Evolutionary conservation across 2,888 invertebrate genomes (phyloP).

Genomic region (Diplazon laetatorius): DNA sequence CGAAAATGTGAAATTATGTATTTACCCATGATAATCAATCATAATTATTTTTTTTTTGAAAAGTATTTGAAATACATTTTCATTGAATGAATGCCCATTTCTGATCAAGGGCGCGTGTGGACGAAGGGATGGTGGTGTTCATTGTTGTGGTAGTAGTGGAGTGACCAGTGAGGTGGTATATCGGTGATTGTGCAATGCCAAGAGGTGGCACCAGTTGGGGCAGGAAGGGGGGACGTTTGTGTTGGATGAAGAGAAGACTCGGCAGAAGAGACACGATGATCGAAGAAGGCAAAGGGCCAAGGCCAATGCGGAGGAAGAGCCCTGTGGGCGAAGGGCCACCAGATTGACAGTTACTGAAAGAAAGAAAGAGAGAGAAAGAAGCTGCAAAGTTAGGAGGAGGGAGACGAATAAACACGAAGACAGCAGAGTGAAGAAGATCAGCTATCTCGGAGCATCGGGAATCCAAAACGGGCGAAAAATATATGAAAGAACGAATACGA

Average conservation of each 20-base stretch:
- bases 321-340: conserved; percentile 52
- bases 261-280: conserved; percentile 35
- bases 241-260: conserved; percentile 54
- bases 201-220: conserved; percentile 42
- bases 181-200: conserved; percentile 33
- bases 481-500: conserved; percentile 26
- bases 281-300: conserved; percentile 60
- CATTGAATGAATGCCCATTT: no score
- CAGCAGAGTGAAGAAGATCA: conserved; percentile 15
- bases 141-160: conserved; percentile 2
- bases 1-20: no score
- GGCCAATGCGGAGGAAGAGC: conserved; percentile 58
- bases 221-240: no score
- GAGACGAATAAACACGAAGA: conserved; percentile 31
- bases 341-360: conserved; percentile 10
- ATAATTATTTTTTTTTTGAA: no score
- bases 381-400: conserved; percentile 4
- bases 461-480: conserved; percentile 54
- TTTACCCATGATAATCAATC: no score
- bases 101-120: conserved; percentile 60
- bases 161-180: conserved; percentile 24
- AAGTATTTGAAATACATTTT: no score
- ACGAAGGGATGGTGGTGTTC: conserved; percentile 46
- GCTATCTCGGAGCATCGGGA: conserved; percentile 30
- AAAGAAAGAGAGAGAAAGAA: conserved; percentile 21